These are phyloP conservation scores for Hucho hucho DNA, from an alignment of 2,113 vertebrate species.

Conservation along the genomic window DNA sequence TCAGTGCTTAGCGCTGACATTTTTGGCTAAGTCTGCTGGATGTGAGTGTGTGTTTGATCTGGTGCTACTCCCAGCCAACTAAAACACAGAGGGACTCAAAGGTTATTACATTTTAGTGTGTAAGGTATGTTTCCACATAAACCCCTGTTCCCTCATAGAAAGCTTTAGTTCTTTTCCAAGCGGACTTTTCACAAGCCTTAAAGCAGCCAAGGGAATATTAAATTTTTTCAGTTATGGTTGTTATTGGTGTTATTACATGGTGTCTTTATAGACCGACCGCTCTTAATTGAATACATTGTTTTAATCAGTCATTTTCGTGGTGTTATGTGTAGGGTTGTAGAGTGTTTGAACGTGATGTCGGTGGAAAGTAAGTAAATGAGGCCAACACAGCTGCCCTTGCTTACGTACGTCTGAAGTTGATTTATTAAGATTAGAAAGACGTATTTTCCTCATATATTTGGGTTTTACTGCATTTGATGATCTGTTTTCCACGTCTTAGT, in stretches of 20 bases:
- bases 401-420: background rate
- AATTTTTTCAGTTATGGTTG: constrained; percentile 59
- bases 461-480: background rate
- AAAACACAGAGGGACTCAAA: constrained; percentile 75
- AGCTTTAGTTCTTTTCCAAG: constrained; percentile 64
- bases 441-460: background rate
- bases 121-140: constrained; percentile 77
- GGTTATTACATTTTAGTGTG: constrained; percentile 77
- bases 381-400: too few relatives aligned
- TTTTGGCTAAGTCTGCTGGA: constrained; percentile 75
- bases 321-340: background rate
- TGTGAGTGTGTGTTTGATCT: constrained; percentile 74
- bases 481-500: background rate
- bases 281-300: constrained; percentile 54
- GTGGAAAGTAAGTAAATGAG: background rate
- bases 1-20: constrained; percentile 64
- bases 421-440: background rate
- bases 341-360: constrained; percentile 11
- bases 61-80: constrained; percentile 64
- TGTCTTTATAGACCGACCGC: constrained; percentile 42
- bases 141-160: constrained; percentile 59
- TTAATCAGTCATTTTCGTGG: constrained; percentile 29
- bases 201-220: constrained; percentile 60
- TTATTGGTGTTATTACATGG: constrained; percentile 56
- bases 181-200: constrained; percentile 65